These are phyloP conservation scores for Crotophaga sulcirostris DNA, from an alignment of 2,113 vertebrate species.

Conservation along the genomic window DNA sequence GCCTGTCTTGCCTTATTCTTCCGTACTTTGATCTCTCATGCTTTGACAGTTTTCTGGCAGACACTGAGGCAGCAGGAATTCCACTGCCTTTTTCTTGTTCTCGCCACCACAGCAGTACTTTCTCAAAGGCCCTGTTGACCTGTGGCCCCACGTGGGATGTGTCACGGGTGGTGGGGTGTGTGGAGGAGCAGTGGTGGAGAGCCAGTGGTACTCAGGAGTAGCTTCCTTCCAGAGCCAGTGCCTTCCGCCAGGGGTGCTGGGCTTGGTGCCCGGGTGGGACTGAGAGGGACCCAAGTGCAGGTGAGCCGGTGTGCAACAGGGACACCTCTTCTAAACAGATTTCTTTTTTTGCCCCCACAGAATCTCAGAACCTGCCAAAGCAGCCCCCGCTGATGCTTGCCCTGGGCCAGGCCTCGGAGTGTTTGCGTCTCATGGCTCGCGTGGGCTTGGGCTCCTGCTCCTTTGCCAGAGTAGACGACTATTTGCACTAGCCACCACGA, in stretches of 20 bases:
- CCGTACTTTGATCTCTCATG: neutral
- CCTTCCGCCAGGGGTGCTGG: neutral
- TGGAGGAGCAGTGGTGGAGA: neutral
- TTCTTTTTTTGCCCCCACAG: constrained; percentile 70
- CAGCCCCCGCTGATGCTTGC: constrained; percentile 97
- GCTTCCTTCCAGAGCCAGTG: neutral
- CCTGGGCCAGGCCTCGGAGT: constrained; percentile 96
- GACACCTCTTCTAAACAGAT: neutral
- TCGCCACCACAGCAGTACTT: neutral
- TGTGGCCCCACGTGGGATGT: neutral
- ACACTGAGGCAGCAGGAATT: neutral
- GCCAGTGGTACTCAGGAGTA: neutral
- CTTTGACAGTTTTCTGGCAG: neutral
- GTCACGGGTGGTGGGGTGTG: neutral
- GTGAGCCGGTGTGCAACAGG: neutral
- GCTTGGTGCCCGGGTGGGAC: neutral
- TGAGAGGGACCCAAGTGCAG: neutral
- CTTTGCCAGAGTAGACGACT: constrained; percentile 98
- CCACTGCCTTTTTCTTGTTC: fast-evolving
- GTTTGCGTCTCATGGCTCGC: constrained; percentile 95
- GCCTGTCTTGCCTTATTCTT: neutral
- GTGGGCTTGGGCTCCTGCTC: constrained; percentile 96
- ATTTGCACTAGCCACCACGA: constrained; percentile 91
- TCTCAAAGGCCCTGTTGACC: neutral
- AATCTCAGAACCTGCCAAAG: constrained; percentile 98